Evolutionary conservation across 2,888 invertebrate genomes (phyloP), one percentile per base, ranked within the genome.

Genomic region (Eudasyphora cyanicolor): DNA sequence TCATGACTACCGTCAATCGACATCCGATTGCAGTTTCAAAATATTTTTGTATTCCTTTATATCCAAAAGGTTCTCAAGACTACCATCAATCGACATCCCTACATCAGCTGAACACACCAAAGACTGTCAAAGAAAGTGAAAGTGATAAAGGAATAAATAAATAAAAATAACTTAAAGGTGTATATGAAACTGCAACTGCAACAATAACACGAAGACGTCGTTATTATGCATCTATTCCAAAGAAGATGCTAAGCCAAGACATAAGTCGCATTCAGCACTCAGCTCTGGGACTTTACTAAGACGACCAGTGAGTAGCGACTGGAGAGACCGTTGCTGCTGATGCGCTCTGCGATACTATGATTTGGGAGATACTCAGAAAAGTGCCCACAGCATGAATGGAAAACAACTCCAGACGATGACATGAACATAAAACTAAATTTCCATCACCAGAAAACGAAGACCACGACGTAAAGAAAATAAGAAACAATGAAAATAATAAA

Each of bases 71-170:
- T n/a, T 45, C n/a, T 4, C 27, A 60, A 57, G 60, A 60, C 19
- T 54, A 12, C 49, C 12, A 19, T 8, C 54, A 19, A 54, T 54
- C 27, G 60, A n/a, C 60, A 60, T 17, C 29, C n/a, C 60, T 60
- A 24, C 29, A 29, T 29, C 24, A 38, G 45, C 1, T 38, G 5
- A 6, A 17, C 21, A 32, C 21, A 32, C 0, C 19, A 4, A 54
- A 14, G 27, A n/a, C 54, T 69, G 19, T 38, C 17, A 38, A 29
- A 49, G 29, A 78, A 84, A 84, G 76, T 79, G 78, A 81, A 84
- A 77, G 75, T 80, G 67, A 75, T 62, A 79, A 69, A 73, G 69
- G 75, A 76, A 78, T 84, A 76, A 76, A 62, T 81, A 80, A 76
- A 69, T 69, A 78, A 74, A 62, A 62, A 76, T 70, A 73, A 70